Conservation (phyloP, 92 coral and sea anemone species). For the Blastomussa wellsi region DNA sequence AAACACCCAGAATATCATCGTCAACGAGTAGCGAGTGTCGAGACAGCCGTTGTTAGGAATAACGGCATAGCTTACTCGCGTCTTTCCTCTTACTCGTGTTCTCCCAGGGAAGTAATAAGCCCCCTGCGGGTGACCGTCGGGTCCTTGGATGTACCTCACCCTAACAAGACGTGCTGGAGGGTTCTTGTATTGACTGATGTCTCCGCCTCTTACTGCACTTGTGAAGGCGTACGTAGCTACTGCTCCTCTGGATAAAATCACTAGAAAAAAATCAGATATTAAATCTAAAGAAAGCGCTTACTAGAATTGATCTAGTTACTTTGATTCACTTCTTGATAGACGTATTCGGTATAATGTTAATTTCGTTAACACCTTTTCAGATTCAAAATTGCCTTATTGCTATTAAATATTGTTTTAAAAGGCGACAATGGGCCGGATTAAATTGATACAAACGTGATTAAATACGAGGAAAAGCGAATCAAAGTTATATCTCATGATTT, state of each 20-base stretch:
- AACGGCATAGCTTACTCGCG: slow-evolving; percentile 39
- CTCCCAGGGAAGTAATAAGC: slow-evolving; percentile 67
- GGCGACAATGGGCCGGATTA: no score
- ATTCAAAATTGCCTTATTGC: no score
- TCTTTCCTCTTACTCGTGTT: slow-evolving; percentile 13
- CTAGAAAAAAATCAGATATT: slow-evolving; percentile 22
- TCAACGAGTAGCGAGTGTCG: slow-evolving; percentile 63
- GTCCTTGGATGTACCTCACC: slow-evolving; percentile 62
- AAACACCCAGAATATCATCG: slow-evolving; percentile 67
- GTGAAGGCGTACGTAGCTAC: slow-evolving; percentile 54
- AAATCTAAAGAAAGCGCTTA: background rate
- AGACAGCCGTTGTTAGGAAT: slow-evolving; percentile 72
- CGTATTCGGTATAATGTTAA: no score
- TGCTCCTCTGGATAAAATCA: slow-evolving; percentile 61
- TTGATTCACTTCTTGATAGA: no score
- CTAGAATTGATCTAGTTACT: background rate
- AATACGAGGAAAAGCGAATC: no score
- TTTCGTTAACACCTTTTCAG: no score
- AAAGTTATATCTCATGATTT: background rate
- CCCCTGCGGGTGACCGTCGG: slow-evolving; percentile 67
- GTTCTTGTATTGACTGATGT: slow-evolving; percentile 64
- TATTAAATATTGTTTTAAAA: no score
- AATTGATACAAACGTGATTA: no score
- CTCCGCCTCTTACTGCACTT: slow-evolving; percentile 35
- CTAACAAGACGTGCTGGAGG: slow-evolving; percentile 64